Conservation (phyloP, 2,113 vertebrate species). For the Limnothrissa miodon region DNA sequence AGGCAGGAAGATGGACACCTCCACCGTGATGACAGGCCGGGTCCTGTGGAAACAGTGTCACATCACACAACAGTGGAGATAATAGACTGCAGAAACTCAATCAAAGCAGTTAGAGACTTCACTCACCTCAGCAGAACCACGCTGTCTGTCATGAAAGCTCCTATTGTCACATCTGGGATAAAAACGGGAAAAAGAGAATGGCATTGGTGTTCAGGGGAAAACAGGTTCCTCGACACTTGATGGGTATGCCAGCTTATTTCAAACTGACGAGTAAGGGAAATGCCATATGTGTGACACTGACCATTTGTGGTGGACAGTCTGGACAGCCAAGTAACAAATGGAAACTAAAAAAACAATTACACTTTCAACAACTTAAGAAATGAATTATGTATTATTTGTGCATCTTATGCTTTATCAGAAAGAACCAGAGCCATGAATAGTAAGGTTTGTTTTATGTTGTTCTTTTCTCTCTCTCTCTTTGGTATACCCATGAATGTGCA, state of each 20-base stretch:
- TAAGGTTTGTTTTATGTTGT: not conserved
- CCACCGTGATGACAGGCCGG: conserved; percentile 87
- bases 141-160: conserved; percentile 91
- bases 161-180: conserved; percentile 89
- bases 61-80: not conserved
- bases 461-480: conserved; percentile 33
- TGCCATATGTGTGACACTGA: not conserved
- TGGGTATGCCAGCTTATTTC: too few relatives aligned
- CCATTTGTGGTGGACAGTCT: not conserved
- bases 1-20: conserved; percentile 84
- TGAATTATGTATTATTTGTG: not conserved
- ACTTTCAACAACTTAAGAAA: not conserved
- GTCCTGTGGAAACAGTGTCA: conserved; percentile 66
- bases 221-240: too few relatives aligned
- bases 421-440: not conserved
- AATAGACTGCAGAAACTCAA: not conserved
- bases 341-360: not conserved
- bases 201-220: not conserved
- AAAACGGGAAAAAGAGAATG: not conserved
- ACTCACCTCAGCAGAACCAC: conserved; percentile 92
- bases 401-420: not conserved
- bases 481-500: conserved; percentile 38
- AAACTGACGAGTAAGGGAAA: not conserved
- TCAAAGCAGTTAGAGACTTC: not conserved
- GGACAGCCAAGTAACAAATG: not conserved